Evolutionary conservation across 2,888 invertebrate species (phyloP).

Genomic region (Aporophyla nigra): DNA sequence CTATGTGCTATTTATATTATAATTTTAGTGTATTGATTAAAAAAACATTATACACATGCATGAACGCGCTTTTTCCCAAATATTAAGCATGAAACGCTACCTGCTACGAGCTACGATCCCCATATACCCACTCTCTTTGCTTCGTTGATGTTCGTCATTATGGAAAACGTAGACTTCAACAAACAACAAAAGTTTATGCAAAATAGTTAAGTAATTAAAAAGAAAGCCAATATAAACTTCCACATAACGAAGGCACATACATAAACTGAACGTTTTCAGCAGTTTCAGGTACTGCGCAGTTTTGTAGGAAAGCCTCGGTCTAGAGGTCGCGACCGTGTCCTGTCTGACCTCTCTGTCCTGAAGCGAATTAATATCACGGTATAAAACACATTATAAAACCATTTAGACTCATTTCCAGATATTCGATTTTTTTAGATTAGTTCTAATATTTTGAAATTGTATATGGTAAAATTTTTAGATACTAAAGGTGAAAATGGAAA

Average conservation of each 20-base stretch:
- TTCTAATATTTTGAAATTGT: not conserved
- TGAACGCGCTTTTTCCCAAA: not conserved
- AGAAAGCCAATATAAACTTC: conserved; percentile 10
- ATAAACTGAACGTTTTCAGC: conserved; percentile 23
- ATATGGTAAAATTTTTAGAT: not conserved
- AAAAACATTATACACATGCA: not conserved
- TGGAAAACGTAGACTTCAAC: too few species aligned
- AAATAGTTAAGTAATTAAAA: not conserved
- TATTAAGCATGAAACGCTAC: not conserved
- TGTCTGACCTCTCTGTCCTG: conserved; percentile 58
- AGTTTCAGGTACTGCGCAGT: conserved; percentile 60
- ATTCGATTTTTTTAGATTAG: not conserved
- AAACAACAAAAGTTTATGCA: not conserved
- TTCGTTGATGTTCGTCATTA: not conserved
- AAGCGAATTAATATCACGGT: conserved; percentile 50
- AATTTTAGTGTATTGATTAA: not conserved
- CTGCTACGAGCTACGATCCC: not conserved
- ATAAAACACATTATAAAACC: conserved; percentile 48
- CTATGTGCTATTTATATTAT: not conserved
- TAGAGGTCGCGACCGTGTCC: conserved; percentile 65
- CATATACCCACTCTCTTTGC: not conserved
- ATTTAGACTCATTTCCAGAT: conserved; percentile 16
- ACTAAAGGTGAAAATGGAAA: not conserved
- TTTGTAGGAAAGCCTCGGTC: conserved; percentile 59
- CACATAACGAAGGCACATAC: conserved; percentile 7